Evolutionary conservation across 2,113 vertebrate species (phyloP).

Genomic region (Alces alces): DNA sequence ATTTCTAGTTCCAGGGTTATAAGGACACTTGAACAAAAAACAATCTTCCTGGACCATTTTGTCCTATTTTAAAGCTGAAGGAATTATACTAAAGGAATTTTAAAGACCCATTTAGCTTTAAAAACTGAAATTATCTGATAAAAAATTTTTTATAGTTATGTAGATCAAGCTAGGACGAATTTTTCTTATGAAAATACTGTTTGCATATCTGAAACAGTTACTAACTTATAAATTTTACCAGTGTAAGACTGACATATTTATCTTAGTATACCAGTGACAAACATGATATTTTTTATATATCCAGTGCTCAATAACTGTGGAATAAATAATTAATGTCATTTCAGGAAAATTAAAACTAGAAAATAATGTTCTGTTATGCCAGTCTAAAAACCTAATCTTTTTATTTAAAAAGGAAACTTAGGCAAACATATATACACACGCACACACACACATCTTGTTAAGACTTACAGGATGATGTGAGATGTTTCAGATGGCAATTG

Average conservation of each 20-base stretch:
- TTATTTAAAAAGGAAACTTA: background rate
- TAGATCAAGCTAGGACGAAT: background rate
- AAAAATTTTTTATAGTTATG: background rate
- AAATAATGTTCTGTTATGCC: background rate
- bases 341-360: conserved; percentile 1
- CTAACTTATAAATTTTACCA: background rate
- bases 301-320: background rate
- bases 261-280: background rate
- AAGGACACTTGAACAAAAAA: background rate
- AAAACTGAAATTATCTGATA: background rate
- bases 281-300: background rate
- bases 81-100: background rate
- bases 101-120: background rate
- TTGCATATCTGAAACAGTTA: background rate
- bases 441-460: background rate
- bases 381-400: background rate
- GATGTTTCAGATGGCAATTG: conserved; percentile 21
- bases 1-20: background rate
- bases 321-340: background rate
- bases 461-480: background rate
- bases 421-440: background rate
- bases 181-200: background rate
- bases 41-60: background rate
- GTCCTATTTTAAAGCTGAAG: background rate
- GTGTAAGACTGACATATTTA: background rate